Base-by-base conservation (phyloP, 2,113 vertebrate species). In the Myanophis thanlyinensis region DNA sequence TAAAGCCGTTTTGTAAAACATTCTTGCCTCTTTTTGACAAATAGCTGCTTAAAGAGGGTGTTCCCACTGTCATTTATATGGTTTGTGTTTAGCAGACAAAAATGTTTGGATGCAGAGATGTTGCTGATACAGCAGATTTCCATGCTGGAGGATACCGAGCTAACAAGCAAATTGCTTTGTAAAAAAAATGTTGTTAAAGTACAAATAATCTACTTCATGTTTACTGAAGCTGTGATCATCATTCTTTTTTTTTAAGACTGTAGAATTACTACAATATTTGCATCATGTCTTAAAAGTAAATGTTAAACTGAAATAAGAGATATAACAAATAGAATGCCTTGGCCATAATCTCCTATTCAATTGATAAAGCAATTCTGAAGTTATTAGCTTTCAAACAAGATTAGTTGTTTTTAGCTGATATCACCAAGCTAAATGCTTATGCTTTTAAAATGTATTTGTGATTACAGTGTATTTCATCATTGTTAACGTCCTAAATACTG, bases 101-200 rank as follows among this genome's bases (percentile, higher is more conserved):
- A 0, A 0, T 1, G 0, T 93, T 67, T 67, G n/a, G 46, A 73
- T 92, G 86, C 56, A 92, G 25, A 27, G 40, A 40, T 22, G 35
- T 89, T 53, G 27, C 44, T 93, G 85, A 52, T 30, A 85, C 30
- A 86, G 27, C 89, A 94, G 20, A 25, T 90, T 96, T 93, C 3
- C 47, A 27, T 0, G 1, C 23, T 86, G 51, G 85, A 53, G 35
- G 1, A 47, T n/a, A 15, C 20, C 35, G 44, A 85, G 5, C 56
- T 90, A 51, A 20, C 91, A 52, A 85, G 47, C 23, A 44, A 88
- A 53, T 35, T 87, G 46, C 46, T 84, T 44, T 67, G 54, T 59
- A 48, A 87, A 90, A 80, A 25, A 51, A 27, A 51, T 2, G 46
- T 85, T 54, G 46, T 85, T 56, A 56, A n/a, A 54, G 88, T 85